phyloP scores from a whole-genome alignment of 2,888 invertebrate species.

The Protonemura montana region DNA sequence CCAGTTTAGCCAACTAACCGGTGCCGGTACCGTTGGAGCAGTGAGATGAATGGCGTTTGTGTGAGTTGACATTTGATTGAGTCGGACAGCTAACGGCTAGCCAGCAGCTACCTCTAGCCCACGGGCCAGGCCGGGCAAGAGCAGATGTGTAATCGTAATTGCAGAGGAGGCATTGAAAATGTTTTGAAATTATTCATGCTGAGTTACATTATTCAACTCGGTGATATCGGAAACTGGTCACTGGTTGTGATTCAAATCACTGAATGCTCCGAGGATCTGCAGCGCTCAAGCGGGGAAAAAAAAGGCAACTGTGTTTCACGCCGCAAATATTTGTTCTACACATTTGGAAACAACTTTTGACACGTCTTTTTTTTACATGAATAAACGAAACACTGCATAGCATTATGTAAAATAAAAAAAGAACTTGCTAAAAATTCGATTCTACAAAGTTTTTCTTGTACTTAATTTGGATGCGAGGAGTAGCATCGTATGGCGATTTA shows the following conservation, averaged over 20 bases:
- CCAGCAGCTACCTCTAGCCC: too few species aligned
- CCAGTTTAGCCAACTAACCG: too few species aligned
- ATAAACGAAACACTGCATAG: background rate
- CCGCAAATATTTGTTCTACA: background rate
- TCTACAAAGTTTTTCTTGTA: background rate
- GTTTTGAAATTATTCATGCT: conserved; percentile 29
- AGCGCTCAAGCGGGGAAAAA: background rate
- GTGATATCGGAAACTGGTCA: background rate
- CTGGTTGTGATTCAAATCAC: conserved; percentile 12
- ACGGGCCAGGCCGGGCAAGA: background rate
- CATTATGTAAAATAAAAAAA: background rate
- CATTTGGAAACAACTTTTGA: background rate
- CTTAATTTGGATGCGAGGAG: background rate
- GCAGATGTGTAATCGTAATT: conserved; percentile 29
- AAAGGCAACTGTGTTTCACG: background rate
- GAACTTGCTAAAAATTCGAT: background rate
- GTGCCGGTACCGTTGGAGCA: too few species aligned
- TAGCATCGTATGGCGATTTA: background rate
- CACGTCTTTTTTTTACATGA: conserved; percentile 1
- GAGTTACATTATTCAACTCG: conserved; percentile 17
- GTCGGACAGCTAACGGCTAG: background rate
- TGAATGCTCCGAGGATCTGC: background rate
- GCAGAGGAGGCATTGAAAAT: conserved; percentile 29
- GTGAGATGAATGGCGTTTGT: background rate
- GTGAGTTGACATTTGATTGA: background rate